Conservation (phyloP, 2,113 vertebrate genomes). For the Mungos mungo region DNA sequence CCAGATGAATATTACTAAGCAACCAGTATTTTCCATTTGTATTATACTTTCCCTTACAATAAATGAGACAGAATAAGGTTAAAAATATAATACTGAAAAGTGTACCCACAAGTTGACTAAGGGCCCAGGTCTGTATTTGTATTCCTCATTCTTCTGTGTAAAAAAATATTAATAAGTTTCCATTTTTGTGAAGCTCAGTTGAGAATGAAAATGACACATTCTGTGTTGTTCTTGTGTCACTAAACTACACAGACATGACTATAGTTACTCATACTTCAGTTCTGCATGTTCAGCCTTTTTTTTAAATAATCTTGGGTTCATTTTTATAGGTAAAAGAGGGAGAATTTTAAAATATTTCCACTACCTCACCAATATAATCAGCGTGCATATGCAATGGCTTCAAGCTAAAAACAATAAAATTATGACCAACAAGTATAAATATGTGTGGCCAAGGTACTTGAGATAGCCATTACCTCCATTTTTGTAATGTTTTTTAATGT, state of each 20-base stretch:
- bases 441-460: neutral
- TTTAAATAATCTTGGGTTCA: neutral
- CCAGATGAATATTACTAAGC: conserved; percentile 33
- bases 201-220: neutral
- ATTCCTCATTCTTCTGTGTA: neutral
- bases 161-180: neutral
- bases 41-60: neutral
- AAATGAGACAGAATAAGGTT: neutral
- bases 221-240: neutral
- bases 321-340: conserved; percentile 5
- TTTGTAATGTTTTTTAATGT: neutral
- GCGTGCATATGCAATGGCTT: neutral
- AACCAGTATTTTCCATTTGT: neutral
- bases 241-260: neutral
- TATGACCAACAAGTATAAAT: neutral
- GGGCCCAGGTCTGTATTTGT: neutral
- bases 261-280: neutral
- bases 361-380: conserved; percentile 43
- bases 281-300: neutral
- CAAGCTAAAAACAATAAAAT: conserved; percentile 48
- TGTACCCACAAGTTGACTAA: neutral
- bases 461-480: neutral
- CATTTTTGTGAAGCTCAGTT: neutral
- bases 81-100: neutral
- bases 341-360: neutral